Conservation (phyloP, 2,113 vertebrate species). For the Brachypodius melanocephalos region DNA sequence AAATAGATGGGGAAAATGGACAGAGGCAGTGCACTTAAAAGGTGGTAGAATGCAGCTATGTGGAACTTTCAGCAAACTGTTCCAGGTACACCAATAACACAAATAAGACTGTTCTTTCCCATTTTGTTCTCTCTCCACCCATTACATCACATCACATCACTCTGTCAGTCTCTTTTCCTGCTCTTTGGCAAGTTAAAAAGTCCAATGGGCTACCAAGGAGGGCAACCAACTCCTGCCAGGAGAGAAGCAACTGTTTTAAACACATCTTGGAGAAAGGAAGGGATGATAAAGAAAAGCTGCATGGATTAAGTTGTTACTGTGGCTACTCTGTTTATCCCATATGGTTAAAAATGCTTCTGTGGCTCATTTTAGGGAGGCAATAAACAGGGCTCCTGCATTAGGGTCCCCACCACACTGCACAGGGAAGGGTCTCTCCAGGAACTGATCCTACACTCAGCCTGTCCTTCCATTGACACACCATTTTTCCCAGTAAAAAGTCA, state of each 20-base stretch:
- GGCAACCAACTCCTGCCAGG: not conserved
- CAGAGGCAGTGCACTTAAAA: not conserved
- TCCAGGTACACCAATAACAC: not conserved
- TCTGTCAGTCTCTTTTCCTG: not conserved
- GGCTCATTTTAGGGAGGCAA: not conserved
- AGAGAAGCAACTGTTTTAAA: not conserved
- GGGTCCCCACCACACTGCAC: not conserved
- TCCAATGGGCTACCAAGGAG: not conserved
- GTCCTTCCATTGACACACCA: not conserved
- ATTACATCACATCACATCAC: fast-evolving
- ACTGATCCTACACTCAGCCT: too few species aligned
- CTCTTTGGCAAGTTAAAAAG: not conserved
- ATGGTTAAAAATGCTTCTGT: not conserved
- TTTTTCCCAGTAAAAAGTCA: not conserved
- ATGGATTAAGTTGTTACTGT: not conserved
- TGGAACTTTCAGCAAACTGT: not conserved
- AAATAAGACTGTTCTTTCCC: not conserved
- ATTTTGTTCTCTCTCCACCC: not conserved
- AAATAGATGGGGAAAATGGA: not conserved
- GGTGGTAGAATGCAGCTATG: not conserved
- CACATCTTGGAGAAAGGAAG: not conserved
- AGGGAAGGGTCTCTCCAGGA: not conserved
- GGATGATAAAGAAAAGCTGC: not conserved
- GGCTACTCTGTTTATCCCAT: not conserved
- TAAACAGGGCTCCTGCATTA: not conserved